Base-by-base conservation (phyloP, 2,888 invertebrate genomes). In the Cactoblastis cactorum region DNA sequence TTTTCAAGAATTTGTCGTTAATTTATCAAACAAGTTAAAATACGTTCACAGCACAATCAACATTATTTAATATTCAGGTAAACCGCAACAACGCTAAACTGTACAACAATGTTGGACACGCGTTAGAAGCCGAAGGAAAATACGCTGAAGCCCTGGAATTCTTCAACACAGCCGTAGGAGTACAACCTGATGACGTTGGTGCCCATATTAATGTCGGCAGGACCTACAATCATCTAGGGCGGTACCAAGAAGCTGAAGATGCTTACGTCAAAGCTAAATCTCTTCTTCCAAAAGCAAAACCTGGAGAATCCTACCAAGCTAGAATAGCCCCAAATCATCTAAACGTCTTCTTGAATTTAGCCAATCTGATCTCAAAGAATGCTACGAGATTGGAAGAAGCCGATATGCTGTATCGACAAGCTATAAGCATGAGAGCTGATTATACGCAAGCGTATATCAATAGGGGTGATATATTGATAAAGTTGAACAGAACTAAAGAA, bases 131-230 rank as follows among this genome's bases (percentile, higher is more conserved):
- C 11, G 92, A 92, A 15, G 90, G 91, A 0, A 89, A 87, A 22
- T 93, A 91, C 65, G 82, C 84, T 1, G 97, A 97, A 75, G 98
- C 98, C 0, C 84, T 98, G 52, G 91, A 93, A 57, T 98, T 97
- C 86, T 98, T 98, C 80, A 94, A 96, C 73, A 96, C 96, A 67
- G 98, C 98, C 11, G 97, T 97, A 17, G 93, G 93, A 71, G 97
- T 98, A 6, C 98, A 98, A 82, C 95, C 95, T 11, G 98, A 98
- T 76, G 98, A 98, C 78, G 97, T 98, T 43, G 98, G 98, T 0
- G 98, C 98, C 3, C 97, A 98, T 78, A 98, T 98, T 65, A 98
- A 98, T 84, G 98, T 98, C 3, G 98, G 98, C 11, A 91, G 98
- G 57, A 98, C 98, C 0, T 97, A 95, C 83, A 98, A 97, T 82